Evolutionary conservation across 2,113 vertebrate species (phyloP), one percentile per base, ranked within the genome.

Genomic region (Cebus imitator): DNA sequence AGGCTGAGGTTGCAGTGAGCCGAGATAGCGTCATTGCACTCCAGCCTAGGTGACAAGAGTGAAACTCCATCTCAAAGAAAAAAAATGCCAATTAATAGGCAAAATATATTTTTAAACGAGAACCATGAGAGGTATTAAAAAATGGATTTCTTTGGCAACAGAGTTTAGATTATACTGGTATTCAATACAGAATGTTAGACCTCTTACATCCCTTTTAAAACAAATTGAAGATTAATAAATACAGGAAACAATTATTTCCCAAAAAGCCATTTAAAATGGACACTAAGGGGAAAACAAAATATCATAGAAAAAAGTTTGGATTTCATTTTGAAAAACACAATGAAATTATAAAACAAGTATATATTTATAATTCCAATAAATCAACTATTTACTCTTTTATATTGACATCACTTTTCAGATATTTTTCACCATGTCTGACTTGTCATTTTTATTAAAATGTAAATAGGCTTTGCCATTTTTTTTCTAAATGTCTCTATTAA

Each of bases 201-300:
- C 88, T 66, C 70, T 89, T 48, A 93, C 40, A 50, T 43, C 20
- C 25, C 81, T 92, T 93, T 83, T 78, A 43, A 96, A 93, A 76
- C 37, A 45, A 82, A 27, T 35, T 8, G 27, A 89, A 84, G 37
- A 52, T 89, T 57, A 83, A 75, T 64, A 58, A 76, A 80, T 37
- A 75, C 17, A 73, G 61, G 17, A 85, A 45, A 85, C 25, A n/a
- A 1, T 37, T 17, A 21, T 17, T 55, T 88, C 37, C 55, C 75
- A 92, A 75, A 83, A 72, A 16, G 18, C 25, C n/a, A 73, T 73
- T 55, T 73, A 75, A 89, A 82, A 52, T 66, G 66, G 32, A n/a
- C 21, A 50, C 18, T 50, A 82, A 68, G 18, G 75, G 35, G 40
- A 20, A 88, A 88, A 5, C 5, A 82, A 89, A 94, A 89, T 52